Base-by-base conservation (phyloP, 2,797 vertebrate genomes). In the Acipenser transmontanus region DNA sequence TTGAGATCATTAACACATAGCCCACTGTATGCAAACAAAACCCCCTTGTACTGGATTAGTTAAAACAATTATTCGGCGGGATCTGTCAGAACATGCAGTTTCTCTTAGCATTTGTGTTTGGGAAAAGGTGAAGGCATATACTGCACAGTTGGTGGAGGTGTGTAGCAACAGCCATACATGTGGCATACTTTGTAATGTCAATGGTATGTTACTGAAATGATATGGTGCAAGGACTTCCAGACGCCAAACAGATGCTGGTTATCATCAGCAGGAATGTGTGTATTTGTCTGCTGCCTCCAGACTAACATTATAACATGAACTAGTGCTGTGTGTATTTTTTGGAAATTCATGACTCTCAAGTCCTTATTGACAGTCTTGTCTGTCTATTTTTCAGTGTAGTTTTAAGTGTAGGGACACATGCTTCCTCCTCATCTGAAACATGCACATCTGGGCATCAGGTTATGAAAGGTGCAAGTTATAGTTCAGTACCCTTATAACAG, bases 131-230 rank as follows among this genome's bases (percentile, higher is more conserved):
- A 74, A 71, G 77, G 76, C 78, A 82, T 84, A 83, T 82, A 80
- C 79, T 79, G 76, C 81, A 81, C 82, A 75, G 72, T 72, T 84
- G 70, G 75, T 73, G 79, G 77, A 84, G 85, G 78, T 75, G 79
- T 78, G 72, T 74, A 73, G 76, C 65, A 6, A 69, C 66, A 65
- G 60, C 50, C 69, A 54, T 52, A 81, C 85, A 86, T 88, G 84
- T 88, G 82, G 81, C 78, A 82, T 80, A 74, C 79, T 86, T 84
- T 84, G 81, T 82, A 81, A 80, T 72, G 80, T 79, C 81, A 77
- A 73, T 82, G 79, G 81, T 81, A 79, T 81, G 81, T 81, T 81
- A 77, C 76, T 75, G 78, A 87, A 87, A 86, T 87, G 80, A 87
- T 77, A 86, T 82, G 82, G 79, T 34, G 34, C 34, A 34, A 34